Evolutionary conservation across 2,113 vertebrate genomes (phyloP).

Genomic region (Xyliphius kryptos): DNA sequence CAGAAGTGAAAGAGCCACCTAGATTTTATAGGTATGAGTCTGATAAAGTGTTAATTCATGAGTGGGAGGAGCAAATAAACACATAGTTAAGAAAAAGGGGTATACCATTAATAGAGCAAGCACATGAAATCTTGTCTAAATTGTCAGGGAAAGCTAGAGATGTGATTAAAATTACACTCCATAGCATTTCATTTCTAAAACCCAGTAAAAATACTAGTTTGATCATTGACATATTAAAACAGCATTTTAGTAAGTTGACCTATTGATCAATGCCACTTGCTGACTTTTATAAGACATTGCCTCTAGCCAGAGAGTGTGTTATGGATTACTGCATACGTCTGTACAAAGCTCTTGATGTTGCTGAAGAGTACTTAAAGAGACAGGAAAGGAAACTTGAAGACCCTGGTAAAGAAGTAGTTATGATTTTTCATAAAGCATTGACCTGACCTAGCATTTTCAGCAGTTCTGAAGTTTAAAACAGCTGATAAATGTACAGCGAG

Average conservation of each 20-base stretch:
- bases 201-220: slow-evolving; percentile 15
- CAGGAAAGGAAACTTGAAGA: slow-evolving; percentile 20
- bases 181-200: slow-evolving; percentile 6
- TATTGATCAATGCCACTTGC: slow-evolving; percentile 40
- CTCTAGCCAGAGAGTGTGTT: slow-evolving; percentile 7
- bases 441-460: slow-evolving; percentile 31
- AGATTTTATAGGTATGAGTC: slow-evolving; percentile 21
- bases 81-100: slow-evolving; percentile 30
- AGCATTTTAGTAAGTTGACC: slow-evolving; percentile 16
- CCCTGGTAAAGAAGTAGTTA: slow-evolving; percentile 21
- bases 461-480: slow-evolving; percentile 36
- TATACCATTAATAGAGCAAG: slow-evolving; percentile 9
- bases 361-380: slow-evolving; percentile 32
- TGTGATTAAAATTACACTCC: slow-evolving; percentile 12
- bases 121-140: slow-evolving; percentile 23
- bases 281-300: slow-evolving; percentile 38
- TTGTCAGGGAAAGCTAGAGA: slow-evolving; percentile 20
- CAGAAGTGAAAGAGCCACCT: slow-evolving; percentile 25
- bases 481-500: slow-evolving; percentile 39
- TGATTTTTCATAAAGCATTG: slow-evolving; percentile 47
- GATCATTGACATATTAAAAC: slow-evolving; percentile 35
- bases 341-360: slow-evolving; percentile 40
- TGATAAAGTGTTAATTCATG: slow-evolving; percentile 26
- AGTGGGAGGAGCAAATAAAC: slow-evolving; percentile 36
- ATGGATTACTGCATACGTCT: slow-evolving; percentile 38